Evolutionary conservation across 2,888 invertebrate species (phyloP), one percentile per base, ranked within the genome.

Genomic region (Ophonus ardosiacus): DNA sequence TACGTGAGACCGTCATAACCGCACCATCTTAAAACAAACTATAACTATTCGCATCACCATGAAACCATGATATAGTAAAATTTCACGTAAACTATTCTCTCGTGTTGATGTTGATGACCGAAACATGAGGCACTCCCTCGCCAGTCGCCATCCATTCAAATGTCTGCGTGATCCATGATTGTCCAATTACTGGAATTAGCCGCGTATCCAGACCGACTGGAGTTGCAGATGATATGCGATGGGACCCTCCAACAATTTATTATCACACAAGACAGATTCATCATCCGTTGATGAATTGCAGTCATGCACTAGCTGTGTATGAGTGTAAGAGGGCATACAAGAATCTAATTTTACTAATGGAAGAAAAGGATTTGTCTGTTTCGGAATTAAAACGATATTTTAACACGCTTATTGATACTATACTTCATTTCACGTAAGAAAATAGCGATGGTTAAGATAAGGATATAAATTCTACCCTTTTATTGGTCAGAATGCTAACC

Each of bases 181-280:
- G 80, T 81, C 81, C 81, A 81, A 81, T 81, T 81, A 81, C 81
- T 65, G 81, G 63, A 81, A 81, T 81, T 81, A 81, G 63, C 79
- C 79, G 43, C 63, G 56, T 24, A 8, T 15, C 40, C 51, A 57
- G 43, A 18, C 18, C 8, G 56, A 40, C 43, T 13, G 43, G 13
- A 13, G 13, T 6, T 8, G 5, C 13, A 13, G 43, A 13, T 8
- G 13, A 8, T 51, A 13, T 51, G 43, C 43, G 31, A 31, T 31
- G 31, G 10, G 43, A 51, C 43, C 43, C 43, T 51, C 43, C 4
- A 2, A 13, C 10, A 3, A 51, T 51, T 51, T 51, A 13, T 51
- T 51, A 51, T 51, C 43, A 13, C 43, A 13, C 43, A 51, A 51
- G 43, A 51, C 43, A 51, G 43, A 51, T 51, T 51, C 43, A 51